Percentiles rank a stretch among this genome's conserved stretches.
Conservation (phyloP, 1,140 invertebrate genomes). For the Procambarus virginalis region DNA sequence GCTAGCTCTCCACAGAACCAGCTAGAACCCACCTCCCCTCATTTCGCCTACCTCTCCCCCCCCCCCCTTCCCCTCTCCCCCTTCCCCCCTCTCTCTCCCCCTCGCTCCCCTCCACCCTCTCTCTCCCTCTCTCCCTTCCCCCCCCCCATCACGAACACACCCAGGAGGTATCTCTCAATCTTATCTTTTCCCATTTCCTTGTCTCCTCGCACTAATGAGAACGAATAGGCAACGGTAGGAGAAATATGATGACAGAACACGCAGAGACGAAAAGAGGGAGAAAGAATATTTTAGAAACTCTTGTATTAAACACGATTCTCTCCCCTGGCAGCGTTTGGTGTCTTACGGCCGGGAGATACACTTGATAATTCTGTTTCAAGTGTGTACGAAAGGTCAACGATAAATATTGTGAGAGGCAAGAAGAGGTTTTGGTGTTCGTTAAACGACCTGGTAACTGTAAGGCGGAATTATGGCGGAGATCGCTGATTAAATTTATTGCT, state of each 20-base stretch:
- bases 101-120: no score
- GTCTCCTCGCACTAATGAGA: no score
- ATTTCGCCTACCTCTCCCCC: not conserved
- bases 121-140: no score
- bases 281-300: not conserved
- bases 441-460: no score
- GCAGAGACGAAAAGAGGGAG: not conserved
- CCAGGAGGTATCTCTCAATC: not conserved
- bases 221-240: not conserved
- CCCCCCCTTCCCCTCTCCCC: no score
- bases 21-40: not conserved
- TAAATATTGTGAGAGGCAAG: not conserved
- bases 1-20: no score
- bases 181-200: not conserved
- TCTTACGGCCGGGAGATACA: no score
- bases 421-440: no score
- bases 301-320: not conserved
- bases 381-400: not conserved
- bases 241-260: not conserved
- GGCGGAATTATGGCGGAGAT: no score
- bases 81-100: no score
- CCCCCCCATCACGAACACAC: no score
- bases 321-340: not conserved
- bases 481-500: no score
- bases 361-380: not conserved